A percentile compares a stretch with the other conserved stretches of the same genome.
These are phyloP conservation scores for Rafetus swinhoei DNA, from an alignment of 2,113 vertebrate species.

Conservation along the genomic window DNA sequence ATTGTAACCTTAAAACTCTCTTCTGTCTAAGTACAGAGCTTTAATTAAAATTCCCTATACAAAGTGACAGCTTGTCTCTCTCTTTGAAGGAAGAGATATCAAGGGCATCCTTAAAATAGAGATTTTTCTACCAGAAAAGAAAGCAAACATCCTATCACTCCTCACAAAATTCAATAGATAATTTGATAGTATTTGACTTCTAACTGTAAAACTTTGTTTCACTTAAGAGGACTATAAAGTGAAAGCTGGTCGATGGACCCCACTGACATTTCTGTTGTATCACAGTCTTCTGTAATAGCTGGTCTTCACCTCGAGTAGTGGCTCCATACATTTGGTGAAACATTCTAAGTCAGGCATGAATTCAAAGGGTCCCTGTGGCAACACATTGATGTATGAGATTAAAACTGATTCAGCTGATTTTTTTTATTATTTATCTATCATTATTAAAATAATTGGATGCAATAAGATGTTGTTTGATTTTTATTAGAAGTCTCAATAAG, in stretches of 20 bases:
- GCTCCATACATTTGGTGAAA: conserved; percentile 25
- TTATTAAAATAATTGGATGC: conserved; percentile 12
- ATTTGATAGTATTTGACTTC: conserved; percentile 73
- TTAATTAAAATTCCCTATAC: conserved; percentile 75
- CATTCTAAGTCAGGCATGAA: not conserved
- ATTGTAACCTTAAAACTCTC: conserved; percentile 74
- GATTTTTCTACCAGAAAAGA: conserved; percentile 66
- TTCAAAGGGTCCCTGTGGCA: conserved; percentile 38
- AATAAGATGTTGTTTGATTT: conserved; percentile 8
- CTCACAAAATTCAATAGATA: conserved; percentile 72
- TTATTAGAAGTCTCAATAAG: not conserved
- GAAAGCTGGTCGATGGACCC: conserved; percentile 47
- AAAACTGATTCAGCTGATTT: not conserved
- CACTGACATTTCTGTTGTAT: conserved; percentile 52
- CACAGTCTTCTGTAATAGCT: conserved; percentile 8
- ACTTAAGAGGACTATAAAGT: conserved; percentile 73
- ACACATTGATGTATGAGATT: not conserved
- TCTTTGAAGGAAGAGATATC: conserved; percentile 74
- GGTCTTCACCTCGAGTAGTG: conserved; percentile 34
- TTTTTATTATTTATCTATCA: conserved; percentile 56
- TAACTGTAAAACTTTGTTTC: conserved; percentile 74
- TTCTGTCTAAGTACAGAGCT: conserved; percentile 71
- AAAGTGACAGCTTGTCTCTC: conserved; percentile 75
- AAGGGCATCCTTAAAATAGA: conserved; percentile 75
- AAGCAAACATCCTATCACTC: conserved; percentile 62